Conservation (phyloP, 1,140 invertebrate genomes). For the Chlorops oryzae region DNA sequence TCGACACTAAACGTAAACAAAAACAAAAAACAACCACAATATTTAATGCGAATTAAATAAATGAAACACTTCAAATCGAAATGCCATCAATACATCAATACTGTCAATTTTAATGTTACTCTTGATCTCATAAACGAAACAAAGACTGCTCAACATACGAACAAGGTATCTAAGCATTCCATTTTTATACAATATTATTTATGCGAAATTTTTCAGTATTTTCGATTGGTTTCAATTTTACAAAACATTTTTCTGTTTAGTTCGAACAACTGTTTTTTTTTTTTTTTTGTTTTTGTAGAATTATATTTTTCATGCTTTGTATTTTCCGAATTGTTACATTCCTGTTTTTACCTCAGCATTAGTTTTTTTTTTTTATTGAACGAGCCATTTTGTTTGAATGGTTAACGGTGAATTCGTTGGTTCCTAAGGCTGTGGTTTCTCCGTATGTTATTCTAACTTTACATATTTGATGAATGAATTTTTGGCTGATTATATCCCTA, state of each 20-base stretch:
- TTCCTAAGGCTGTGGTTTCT: too few relatives aligned
- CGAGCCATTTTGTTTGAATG: neutral
- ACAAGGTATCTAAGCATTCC: conserved; percentile 43
- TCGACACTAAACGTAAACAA: conserved; percentile 3
- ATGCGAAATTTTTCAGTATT: conserved; percentile 19
- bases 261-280: too few relatives aligned
- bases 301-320: conserved; percentile 10
- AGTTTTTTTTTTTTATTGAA: neutral
- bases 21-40: conserved; percentile 16
- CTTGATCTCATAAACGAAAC: conserved; percentile 6
- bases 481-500: too few relatives aligned
- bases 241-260: too few relatives aligned
- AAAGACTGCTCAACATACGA: conserved; percentile 47
- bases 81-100: neutral
- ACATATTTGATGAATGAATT: too few relatives aligned
- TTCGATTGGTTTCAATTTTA: too few relatives aligned
- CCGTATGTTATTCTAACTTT: too few relatives aligned
- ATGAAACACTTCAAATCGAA: conserved; percentile 16
- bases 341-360: neutral
- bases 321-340: conserved; percentile 14
- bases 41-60: conserved; percentile 1
- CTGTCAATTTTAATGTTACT: too few relatives aligned
- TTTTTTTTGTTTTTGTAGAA: neutral
- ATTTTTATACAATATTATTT: conserved; percentile 28
- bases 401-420: conserved; percentile 33